A percentile compares a stretch with the other conserved stretches of the same genome.
Evolutionary conservation across 1,140 invertebrate species (phyloP).

Genomic region (Bicyclus anynana): DNA sequence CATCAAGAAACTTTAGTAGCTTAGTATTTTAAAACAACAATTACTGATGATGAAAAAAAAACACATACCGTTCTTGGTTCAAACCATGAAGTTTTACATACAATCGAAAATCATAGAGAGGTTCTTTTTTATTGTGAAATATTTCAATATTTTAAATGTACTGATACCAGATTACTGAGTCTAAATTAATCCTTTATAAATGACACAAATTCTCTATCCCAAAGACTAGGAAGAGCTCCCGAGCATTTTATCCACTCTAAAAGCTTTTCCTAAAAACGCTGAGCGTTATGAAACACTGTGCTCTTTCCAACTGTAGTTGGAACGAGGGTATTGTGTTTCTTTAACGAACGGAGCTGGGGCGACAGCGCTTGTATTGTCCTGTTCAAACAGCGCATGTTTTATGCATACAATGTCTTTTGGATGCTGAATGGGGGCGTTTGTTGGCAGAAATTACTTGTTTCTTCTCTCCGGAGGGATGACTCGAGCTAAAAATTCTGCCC

Average conservation of each 20-base stretch:
- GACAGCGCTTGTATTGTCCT: constrained; percentile 42
- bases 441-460: constrained; percentile 33
- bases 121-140: too few species aligned
- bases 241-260: background rate
- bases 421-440: constrained; percentile 29
- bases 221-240: background rate
- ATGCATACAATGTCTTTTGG: constrained; percentile 48
- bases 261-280: constrained; percentile 9
- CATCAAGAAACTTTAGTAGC: too few species aligned
- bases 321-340: constrained; percentile 28
- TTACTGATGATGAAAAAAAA: too few species aligned
- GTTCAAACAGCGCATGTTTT: constrained; percentile 49
- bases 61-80: too few species aligned
- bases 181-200: background rate
- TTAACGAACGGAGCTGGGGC: constrained; percentile 40
- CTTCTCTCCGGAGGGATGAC: constrained; percentile 12
- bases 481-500: constrained; percentile 12
- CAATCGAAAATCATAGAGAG: too few species aligned
- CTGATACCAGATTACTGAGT: too few species aligned
- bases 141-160: too few species aligned
- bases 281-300: constrained; percentile 14
- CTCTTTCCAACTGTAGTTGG: constrained; percentile 27
- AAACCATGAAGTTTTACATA: too few species aligned
- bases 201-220: background rate
- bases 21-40: too few species aligned